These are phyloP conservation scores for Pyrgus malvae DNA, from an alignment of 2,888 invertebrate genomes.

Conservation along the genomic window DNA sequence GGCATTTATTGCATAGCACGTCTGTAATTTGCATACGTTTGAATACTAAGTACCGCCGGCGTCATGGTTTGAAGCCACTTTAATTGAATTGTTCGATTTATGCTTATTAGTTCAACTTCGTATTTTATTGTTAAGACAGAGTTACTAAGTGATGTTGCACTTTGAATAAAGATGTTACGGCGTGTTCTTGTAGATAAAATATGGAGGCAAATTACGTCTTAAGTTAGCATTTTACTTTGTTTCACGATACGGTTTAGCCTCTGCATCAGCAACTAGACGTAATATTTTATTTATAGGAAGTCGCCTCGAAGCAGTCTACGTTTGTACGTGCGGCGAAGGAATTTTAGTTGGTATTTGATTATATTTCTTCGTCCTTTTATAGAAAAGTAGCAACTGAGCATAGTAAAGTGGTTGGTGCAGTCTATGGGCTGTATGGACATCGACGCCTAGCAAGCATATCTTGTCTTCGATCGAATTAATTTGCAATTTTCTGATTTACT, in stretches of 20 bases:
- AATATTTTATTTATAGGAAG: slow-evolving; percentile 68
- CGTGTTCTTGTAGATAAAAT: no score
- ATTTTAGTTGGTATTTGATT: slow-evolving; percentile 21
- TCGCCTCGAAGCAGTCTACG: slow-evolving; percentile 37
- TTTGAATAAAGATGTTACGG: neutral
- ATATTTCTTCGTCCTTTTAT: neutral
- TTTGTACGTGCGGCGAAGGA: slow-evolving; percentile 40
- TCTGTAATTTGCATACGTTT: slow-evolving; percentile 81
- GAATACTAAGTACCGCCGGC: slow-evolving; percentile 74
- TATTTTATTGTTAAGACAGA: slow-evolving; percentile 42
- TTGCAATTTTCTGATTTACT: no score
- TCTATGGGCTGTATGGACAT: no score
- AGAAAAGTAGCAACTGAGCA: no score
- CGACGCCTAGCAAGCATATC: no score
- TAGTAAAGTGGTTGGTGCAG: no score
- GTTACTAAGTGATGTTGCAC: slow-evolving; percentile 23
- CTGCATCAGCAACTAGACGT: slow-evolving; percentile 36
- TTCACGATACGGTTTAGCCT: slow-evolving; percentile 35
- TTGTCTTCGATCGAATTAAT: no score
- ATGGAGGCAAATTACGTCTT: slow-evolving; percentile 8
- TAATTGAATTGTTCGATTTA: slow-evolving; percentile 79
- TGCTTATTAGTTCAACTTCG: slow-evolving; percentile 62
- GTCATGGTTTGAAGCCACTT: slow-evolving; percentile 73
- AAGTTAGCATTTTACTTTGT: slow-evolving; percentile 19
- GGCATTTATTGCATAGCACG: slow-evolving; percentile 81